Evolutionary conservation across 2,113 vertebrate genomes (phyloP).

Genomic region (Phrynocephalus versicolor): DNA sequence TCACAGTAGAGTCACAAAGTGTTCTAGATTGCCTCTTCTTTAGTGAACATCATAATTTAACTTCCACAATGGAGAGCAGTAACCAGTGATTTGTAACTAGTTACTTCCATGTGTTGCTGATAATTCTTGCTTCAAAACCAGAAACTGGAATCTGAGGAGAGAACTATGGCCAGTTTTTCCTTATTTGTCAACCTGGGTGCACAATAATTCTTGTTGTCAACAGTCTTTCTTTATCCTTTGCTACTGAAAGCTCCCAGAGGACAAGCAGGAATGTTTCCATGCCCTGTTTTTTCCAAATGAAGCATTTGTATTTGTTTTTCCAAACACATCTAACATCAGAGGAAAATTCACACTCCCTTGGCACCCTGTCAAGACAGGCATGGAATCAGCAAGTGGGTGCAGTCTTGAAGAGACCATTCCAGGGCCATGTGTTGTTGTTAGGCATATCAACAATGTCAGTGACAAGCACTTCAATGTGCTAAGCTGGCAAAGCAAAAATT

Average conservation of each 20-base stretch:
- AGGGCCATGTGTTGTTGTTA: background rate
- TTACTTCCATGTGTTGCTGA: background rate
- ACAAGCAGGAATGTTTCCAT: background rate
- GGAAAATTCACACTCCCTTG: slow-evolving; percentile 2
- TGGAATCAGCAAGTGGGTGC: slow-evolving; percentile 3
- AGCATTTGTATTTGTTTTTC: too few relatives aligned
- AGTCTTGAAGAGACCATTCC: slow-evolving; percentile 15
- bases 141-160: background rate
- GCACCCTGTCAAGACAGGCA: slow-evolving; percentile 19
- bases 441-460: background rate
- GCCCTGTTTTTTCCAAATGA: too few relatives aligned
- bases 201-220: too few relatives aligned
- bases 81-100: too few relatives aligned
- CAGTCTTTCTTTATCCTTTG: too few relatives aligned
- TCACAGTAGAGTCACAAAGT: too few relatives aligned
- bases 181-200: too few relatives aligned
- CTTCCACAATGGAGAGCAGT: too few relatives aligned
- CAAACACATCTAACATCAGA: background rate
- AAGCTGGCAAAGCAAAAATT: slow-evolving; percentile 1
- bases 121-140: background rate
- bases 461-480: background rate
- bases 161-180: background rate
- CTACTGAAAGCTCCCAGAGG: too few relatives aligned
- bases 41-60: too few relatives aligned
- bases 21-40: too few relatives aligned